Evolutionary conservation across 2,888 invertebrate species (phyloP).

Genomic region (Calameuta pallipes): DNA sequence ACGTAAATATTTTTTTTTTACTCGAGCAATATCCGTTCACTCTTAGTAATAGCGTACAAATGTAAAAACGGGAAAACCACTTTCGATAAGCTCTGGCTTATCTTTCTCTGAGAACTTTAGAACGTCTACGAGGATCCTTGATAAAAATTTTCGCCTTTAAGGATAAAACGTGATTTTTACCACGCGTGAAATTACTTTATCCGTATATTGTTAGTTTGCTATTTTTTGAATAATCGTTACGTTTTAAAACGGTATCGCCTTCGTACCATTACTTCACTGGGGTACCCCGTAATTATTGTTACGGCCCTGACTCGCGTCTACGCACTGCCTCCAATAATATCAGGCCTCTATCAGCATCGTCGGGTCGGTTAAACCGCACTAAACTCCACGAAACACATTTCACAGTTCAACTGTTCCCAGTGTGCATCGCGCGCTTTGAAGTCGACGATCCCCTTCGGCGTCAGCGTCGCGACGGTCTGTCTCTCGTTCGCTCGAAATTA

Average conservation of each 20-base stretch:
- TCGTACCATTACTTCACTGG: not conserved
- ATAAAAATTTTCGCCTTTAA: not conserved
- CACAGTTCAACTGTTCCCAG: not conserved
- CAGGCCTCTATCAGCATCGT: conserved; percentile 9
- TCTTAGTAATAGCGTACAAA: not conserved
- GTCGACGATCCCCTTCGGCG: not conserved
- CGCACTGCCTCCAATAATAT: conserved; percentile 12
- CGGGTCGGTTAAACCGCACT: conserved; percentile 10
- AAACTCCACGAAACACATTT: conserved; percentile 7
- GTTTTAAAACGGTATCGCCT: not conserved
- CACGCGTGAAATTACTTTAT: not conserved
- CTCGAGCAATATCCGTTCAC: not conserved
- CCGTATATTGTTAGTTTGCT: not conserved
- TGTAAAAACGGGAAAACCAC: not conserved
- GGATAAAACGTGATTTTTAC: not conserved
- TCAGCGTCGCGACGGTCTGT: not conserved
- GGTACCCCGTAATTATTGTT: conserved; percentile 19
- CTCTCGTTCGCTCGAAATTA: not conserved
- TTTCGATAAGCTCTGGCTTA: not conserved
- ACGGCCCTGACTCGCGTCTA: conserved; percentile 26
- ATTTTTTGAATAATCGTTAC: not conserved
- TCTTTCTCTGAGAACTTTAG: not conserved
- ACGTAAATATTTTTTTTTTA: not conserved
- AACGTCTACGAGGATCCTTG: not conserved
- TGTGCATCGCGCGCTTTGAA: not conserved